Percentiles rank a stretch among this genome's conserved stretches.
These are phyloP conservation scores for Heterochromis multidens DNA, from an alignment of 2,113 vertebrate species.

Conservation along the genomic window DNA sequence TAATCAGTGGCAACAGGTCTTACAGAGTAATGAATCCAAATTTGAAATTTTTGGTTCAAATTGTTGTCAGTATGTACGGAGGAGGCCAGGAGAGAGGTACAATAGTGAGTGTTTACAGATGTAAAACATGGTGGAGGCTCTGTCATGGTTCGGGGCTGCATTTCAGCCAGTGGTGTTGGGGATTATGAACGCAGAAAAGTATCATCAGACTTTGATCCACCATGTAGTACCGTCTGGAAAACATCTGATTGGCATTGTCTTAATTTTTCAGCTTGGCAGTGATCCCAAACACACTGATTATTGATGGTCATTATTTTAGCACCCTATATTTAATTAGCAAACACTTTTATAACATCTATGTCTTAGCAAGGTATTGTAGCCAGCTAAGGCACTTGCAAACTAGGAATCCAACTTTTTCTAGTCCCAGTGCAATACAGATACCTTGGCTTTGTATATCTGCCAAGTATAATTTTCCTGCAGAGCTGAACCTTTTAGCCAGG, in stretches of 20 bases:
- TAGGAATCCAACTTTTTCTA: fast-evolving
- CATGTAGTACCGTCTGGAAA: neutral
- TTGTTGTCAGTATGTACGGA: neutral
- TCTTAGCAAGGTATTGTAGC: too few species aligned
- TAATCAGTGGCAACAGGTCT: neutral
- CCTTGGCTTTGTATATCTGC: neutral
- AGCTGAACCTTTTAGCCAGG: neutral
- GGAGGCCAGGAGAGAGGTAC: neutral
- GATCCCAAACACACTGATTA: neutral
- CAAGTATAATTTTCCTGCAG: neutral
- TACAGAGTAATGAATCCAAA: neutral
- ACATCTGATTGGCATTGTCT: neutral
- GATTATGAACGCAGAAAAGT: neutral
- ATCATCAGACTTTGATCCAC: neutral
- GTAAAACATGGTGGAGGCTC: neutral
- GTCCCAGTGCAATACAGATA: fast-evolving
- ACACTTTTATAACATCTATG: neutral
- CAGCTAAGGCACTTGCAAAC: neutral
- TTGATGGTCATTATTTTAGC: neutral
- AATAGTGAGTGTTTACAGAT: neutral
- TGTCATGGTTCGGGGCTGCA: neutral
- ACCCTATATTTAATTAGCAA: fast-evolving
- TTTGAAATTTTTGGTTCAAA: neutral
- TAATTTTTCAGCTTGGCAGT: neutral
- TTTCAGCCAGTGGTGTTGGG: fast-evolving